Evolutionary conservation across 1,140 invertebrate genomes (phyloP).

Genomic region (Anagrus nilaparvatae): DNA sequence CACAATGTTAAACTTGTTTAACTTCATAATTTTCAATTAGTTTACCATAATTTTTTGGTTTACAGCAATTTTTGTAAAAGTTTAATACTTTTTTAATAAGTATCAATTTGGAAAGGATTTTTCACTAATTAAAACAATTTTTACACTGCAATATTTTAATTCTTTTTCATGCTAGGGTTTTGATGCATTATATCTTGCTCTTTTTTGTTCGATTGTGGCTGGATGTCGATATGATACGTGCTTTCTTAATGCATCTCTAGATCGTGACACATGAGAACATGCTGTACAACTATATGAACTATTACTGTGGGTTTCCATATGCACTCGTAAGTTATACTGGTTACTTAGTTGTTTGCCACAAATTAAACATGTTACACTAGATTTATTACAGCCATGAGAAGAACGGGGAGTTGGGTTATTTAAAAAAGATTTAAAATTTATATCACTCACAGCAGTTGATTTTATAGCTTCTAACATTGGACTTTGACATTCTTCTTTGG

Average conservation of each 20-base stretch:
- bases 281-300: conserved; percentile 70
- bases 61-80: too few relatives aligned
- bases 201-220: conserved; percentile 40
- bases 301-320: conserved; percentile 81
- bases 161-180: conserved; percentile 22
- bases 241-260: conserved; percentile 74
- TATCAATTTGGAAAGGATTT: conserved; percentile 17
- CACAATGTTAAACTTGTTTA: neutral
- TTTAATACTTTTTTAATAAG: too few relatives aligned
- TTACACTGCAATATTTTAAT: conserved; percentile 15
- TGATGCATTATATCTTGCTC: conserved; percentile 30
- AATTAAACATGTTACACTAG: conserved; percentile 65
- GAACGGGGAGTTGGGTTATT: conserved; percentile 4
- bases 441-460: conserved; percentile 26
- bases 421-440: conserved; percentile 33
- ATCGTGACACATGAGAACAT: conserved; percentile 74
- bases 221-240: conserved; percentile 79
- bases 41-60: too few relatives aligned
- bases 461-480: conserved; percentile 26
- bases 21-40: conserved; percentile 1
- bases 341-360: conserved; percentile 81
- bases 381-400: conserved; percentile 37
- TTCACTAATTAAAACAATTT: conserved; percentile 16
- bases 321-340: conserved; percentile 80
- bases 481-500: conserved; percentile 22